Conservation (phyloP, 2,888 invertebrate genomes). For the Myathropa florea region DNA sequence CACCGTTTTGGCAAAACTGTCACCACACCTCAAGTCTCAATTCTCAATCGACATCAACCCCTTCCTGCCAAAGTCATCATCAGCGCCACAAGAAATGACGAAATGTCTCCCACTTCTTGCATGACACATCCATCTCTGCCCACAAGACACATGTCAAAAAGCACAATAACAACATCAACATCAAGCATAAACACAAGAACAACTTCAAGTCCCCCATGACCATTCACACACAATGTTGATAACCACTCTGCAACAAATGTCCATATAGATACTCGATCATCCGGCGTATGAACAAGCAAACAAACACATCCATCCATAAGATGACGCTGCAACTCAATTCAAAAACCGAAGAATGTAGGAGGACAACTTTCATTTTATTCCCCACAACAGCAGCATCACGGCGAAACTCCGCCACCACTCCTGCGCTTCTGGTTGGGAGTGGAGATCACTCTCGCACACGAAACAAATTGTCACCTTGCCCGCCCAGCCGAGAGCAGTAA, state of each 20-base stretch:
- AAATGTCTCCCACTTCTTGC: background rate
- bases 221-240: constrained; percentile 12
- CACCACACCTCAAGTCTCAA: no score
- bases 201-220: constrained; percentile 40
- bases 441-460: constrained; percentile 17
- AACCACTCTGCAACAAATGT: constrained; percentile 36
- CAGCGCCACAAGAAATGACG: background rate
- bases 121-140: background rate
- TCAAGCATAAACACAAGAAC: background rate
- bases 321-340: constrained; percentile 69
- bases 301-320: constrained; percentile 60
- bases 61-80: background rate
- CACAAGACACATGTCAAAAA: no score
- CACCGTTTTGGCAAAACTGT: no score
- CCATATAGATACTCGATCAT: constrained; percentile 56
- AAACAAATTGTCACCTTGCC: constrained; percentile 27
- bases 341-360: constrained; percentile 74
- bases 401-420: constrained; percentile 19
- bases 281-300: constrained; percentile 30
- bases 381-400: background rate
- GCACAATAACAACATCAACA: background rate
- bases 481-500: no score
- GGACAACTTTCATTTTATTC: constrained; percentile 79
- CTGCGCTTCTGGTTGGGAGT: constrained; percentile 12
- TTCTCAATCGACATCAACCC: background rate